These are phyloP conservation scores for Plumapathes pennacea DNA, from an alignment of 92 coral and sea anemone species.

Conservation along the genomic window DNA sequence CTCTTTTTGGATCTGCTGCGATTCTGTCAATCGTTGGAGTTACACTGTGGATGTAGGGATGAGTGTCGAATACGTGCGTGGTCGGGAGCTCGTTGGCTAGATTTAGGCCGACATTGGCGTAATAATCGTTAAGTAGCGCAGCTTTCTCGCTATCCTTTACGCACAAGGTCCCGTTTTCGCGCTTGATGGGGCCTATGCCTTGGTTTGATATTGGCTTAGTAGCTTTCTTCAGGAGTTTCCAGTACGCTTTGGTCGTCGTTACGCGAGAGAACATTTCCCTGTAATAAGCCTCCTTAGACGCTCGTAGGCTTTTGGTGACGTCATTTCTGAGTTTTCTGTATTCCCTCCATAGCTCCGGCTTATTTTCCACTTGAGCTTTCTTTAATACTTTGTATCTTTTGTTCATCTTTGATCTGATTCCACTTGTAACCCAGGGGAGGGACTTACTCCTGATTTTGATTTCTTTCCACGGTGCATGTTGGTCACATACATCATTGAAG, in stretches of 20 bases:
- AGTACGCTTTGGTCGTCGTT: slow-evolving; percentile 45
- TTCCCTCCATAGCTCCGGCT: slow-evolving; percentile 25
- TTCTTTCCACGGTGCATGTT: too few relatives aligned
- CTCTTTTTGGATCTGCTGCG: too few relatives aligned
- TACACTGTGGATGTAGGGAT: too few relatives aligned
- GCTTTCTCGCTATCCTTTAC: slow-evolving; percentile 31
- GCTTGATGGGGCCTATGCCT: too few relatives aligned
- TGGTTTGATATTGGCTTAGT: neutral
- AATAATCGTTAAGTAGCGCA: slow-evolving; percentile 26
- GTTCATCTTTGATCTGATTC: slow-evolving; percentile 43
- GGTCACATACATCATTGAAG: too few relatives aligned
- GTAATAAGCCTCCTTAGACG: slow-evolving; percentile 39
- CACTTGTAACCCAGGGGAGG: slow-evolving; percentile 49
- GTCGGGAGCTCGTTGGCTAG: slow-evolving; percentile 17
- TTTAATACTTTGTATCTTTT: slow-evolving; percentile 17
- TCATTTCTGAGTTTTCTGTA: slow-evolving; percentile 28
- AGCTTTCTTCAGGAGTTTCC: slow-evolving; percentile 36
- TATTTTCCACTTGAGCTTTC: slow-evolving; percentile 13
- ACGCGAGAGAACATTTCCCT: slow-evolving; percentile 23
- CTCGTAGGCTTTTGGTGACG: slow-evolving; percentile 37
- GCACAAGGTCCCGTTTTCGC: slow-evolving; percentile 5
- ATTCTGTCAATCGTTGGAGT: too few relatives aligned
- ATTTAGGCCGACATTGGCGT: slow-evolving; percentile 37
- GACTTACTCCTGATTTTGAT: slow-evolving; percentile 37
- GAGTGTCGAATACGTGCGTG: neutral